These are phyloP conservation scores for Platyura marginata DNA, from an alignment of 1,140 invertebrate genomes.

Conservation along the genomic window DNA sequence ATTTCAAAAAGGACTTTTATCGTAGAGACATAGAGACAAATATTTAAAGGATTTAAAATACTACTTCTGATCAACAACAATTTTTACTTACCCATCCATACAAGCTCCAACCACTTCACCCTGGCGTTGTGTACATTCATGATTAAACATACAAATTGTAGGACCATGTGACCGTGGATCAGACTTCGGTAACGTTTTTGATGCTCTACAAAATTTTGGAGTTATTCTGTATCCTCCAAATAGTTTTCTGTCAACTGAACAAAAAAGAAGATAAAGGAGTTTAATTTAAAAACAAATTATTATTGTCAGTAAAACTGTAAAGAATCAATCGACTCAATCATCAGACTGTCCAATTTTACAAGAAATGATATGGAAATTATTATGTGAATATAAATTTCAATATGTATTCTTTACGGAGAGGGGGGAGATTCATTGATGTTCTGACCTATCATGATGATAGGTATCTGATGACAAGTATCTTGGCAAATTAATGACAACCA, in stretches of 20 bases:
- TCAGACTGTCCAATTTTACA: no score
- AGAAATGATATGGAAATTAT: no score
- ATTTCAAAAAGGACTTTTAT: neutral
- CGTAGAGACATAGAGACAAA: neutral
- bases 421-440: no score
- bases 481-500: no score
- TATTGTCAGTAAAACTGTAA: slow-evolving; percentile 4
- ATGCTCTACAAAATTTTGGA: slow-evolving; percentile 49
- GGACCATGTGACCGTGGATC: slow-evolving; percentile 37
- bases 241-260: slow-evolving; percentile 50
- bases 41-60: neutral
- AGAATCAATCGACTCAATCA: slow-evolving; percentile 4
- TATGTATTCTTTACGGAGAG: no score
- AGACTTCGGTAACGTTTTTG: slow-evolving; percentile 30
- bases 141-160: slow-evolving; percentile 89
- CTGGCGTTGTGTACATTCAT: slow-evolving; percentile 61
- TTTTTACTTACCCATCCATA: slow-evolving; percentile 42
- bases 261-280: slow-evolving; percentile 13
- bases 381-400: no score
- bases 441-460: no score
- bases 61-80: neutral
- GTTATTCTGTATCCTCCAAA: slow-evolving; percentile 73
- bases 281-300: slow-evolving; percentile 3
- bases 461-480: no score
- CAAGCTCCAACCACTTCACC: slow-evolving; percentile 75